Evolutionary conservation across 2,797 vertebrate genomes (phyloP), one percentile per base, ranked within the genome.

Genomic region (Melanotaenia pygmaea): DNA sequence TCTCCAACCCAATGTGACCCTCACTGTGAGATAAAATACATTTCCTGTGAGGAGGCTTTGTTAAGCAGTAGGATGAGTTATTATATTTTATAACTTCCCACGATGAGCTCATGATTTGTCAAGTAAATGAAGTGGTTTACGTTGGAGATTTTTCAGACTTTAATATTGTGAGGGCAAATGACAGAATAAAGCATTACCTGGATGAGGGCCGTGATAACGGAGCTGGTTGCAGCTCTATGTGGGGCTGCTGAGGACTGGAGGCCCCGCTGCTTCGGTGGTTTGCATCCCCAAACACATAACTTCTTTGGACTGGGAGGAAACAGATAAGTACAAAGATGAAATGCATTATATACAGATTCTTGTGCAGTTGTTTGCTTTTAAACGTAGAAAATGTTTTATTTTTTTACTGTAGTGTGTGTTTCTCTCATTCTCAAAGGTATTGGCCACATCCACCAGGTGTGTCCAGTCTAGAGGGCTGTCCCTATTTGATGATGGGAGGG

Each of bases 401-500:
- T 18, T 22, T 57, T 59, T 91, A 92, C 91, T 88, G 4, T 90
- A 92, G 58, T 91, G 89, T 43, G 87, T 77, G 81, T 88, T 91
- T 75, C 93, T 88, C 87, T 95, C 93, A 94, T 94, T 97, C 87
- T 99, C 98, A 83, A 97, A 99, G 72, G 97, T 97, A 89, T 95
- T 99, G 93, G 98, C 98, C 70, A 97, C 98, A 47, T 99, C 97
- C 80, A 99, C 97, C 80, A 99, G 91, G 91, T 98, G 98, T 50
- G 97, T 98, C 98, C 98, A 99, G 67, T 99, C 97, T 32, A 99
- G 90, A 81, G 97, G 96, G 4, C 96, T 96, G 82, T 94, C 91
- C 24, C 92, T 86, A 79, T 96, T 96, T 26, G 95, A 89, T 61
- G 97, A 96, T 0, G 98, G 98, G 68, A 99, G 94, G 67, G 98